Conservation (phyloP, 1,140 invertebrate genomes). For the Micrasema longulum region DNA sequence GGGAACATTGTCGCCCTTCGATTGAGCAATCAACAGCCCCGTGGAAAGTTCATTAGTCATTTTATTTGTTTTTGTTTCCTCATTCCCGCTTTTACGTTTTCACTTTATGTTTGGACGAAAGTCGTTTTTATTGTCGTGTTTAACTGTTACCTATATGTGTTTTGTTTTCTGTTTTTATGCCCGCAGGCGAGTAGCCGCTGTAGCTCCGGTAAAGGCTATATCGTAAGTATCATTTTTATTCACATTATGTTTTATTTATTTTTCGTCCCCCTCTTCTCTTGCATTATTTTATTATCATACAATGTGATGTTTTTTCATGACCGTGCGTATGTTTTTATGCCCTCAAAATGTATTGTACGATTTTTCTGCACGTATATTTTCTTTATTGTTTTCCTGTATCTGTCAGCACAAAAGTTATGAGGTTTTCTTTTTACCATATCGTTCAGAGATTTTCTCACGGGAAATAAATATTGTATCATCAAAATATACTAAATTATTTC, state of each 20-base stretch:
- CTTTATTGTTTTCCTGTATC: too few relatives aligned
- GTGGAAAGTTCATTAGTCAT: constrained; percentile 49
- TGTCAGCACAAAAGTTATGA: too few relatives aligned
- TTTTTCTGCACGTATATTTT: too few relatives aligned
- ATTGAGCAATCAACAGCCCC: constrained; percentile 17
- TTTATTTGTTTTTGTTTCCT: constrained; percentile 44
- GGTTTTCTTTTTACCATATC: too few relatives aligned
- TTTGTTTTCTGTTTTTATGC: constrained; percentile 58
- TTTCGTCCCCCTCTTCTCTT: constrained; percentile 9
- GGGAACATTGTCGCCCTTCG: constrained; percentile 14
- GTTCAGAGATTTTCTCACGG: too few relatives aligned
- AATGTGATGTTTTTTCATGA: constrained; percentile 16
- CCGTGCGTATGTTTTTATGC: not conserved
- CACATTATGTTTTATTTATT: constrained; percentile 53
- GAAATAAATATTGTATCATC: too few relatives aligned
- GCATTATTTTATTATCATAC: constrained; percentile 16
- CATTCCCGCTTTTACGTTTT: constrained; percentile 46
- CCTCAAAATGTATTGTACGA: too few relatives aligned
- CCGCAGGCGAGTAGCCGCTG: constrained; percentile 86
- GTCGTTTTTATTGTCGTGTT: constrained; percentile 52
- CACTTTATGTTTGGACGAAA: constrained; percentile 50
- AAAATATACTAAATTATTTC: too few relatives aligned
- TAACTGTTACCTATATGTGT: constrained; percentile 54
- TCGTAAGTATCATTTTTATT: constrained; percentile 76
- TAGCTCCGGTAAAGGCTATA: constrained; percentile 90